Evolutionary conservation across 2,888 invertebrate genomes (phyloP), one percentile per base, ranked within the genome.

Genomic region (Ethmia dodecea): DNA sequence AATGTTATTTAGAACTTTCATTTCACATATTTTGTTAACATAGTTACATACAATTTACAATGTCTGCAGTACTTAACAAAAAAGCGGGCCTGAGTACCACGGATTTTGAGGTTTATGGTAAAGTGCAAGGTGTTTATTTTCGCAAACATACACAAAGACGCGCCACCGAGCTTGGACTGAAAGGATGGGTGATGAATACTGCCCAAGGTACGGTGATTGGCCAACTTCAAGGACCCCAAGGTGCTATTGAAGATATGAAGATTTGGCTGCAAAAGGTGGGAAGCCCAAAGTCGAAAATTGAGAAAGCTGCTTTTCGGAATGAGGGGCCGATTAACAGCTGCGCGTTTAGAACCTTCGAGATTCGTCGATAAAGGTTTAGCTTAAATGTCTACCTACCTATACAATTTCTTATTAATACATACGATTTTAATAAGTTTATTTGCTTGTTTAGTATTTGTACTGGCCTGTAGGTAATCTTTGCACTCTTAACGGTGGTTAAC

Each of bases 161-260:
- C 62, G 91, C 90, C 0, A 73, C 73, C 8, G 88, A 89, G 46
- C 72, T 93, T 10, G 90, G 89, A 1, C 55, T 93, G 3, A 88
- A 81, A 52, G 93, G 93, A 33, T 93, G 92, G 92, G 92, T 92
- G 45, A 92, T 89, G 90, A 94, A 94, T 56, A 93, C 93, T 0
- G 73, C 87, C 4, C 76, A 86, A 45, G 91, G 90, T 0, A 93
- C 93, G 0, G 93, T 93, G 0, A 67, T 89, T 31, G 93, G 93
- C 2, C 84, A 88, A 37, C 37, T 93, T 27, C 91, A 93, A 75
- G 93, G 93, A 1, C 72, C 86, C 8, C 55, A 68, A 31, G 50
- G 57, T 1, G 88, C 88, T 44, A 60, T 93, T 22, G 83, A 87
- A 5, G 83, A 89, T 58, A 93, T 93, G 93, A 86, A 84, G 45